These are phyloP conservation scores for Asarcornis scutulata DNA, from an alignment of 2,113 vertebrate species.

Conservation along the genomic window DNA sequence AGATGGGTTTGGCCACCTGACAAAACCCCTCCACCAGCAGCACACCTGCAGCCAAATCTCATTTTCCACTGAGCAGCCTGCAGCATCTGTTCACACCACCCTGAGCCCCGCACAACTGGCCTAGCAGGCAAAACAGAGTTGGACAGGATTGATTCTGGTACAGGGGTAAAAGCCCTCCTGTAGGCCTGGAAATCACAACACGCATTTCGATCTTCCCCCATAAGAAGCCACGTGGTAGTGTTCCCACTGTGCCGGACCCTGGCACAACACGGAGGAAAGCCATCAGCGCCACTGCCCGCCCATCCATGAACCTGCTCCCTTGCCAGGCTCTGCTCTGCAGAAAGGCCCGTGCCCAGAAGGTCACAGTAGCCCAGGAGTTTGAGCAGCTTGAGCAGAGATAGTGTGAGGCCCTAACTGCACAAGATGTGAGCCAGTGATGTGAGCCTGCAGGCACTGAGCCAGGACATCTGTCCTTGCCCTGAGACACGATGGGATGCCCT, in stretches of 20 bases:
- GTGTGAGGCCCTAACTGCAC: background rate
- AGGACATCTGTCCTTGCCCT: background rate
- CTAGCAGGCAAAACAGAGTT: background rate
- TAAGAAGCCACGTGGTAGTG: background rate
- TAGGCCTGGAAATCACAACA: background rate
- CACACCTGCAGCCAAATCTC: background rate
- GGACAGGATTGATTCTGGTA: background rate
- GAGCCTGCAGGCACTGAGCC: background rate
- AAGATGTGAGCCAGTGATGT: rapidly evolving
- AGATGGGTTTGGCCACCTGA: background rate
- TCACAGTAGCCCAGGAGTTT: rapidly evolving
- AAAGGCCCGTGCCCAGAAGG: background rate
- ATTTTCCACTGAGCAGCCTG: background rate
- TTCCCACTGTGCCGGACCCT: background rate
- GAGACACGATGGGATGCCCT: background rate
- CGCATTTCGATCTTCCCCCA: rapidly evolving
- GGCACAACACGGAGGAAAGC: background rate
- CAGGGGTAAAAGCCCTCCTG: background rate
- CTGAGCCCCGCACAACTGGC: background rate
- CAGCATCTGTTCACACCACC: background rate
- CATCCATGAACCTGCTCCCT: background rate
- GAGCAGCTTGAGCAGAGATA: no score
- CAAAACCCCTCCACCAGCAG: background rate
- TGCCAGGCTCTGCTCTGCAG: background rate
- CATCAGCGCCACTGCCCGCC: background rate